Percentiles rank a stretch among this genome's conserved stretches.
phyloP scores from a whole-genome alignment of 2,113 vertebrate species.

The Hemiscyllium ocellatum region DNA sequence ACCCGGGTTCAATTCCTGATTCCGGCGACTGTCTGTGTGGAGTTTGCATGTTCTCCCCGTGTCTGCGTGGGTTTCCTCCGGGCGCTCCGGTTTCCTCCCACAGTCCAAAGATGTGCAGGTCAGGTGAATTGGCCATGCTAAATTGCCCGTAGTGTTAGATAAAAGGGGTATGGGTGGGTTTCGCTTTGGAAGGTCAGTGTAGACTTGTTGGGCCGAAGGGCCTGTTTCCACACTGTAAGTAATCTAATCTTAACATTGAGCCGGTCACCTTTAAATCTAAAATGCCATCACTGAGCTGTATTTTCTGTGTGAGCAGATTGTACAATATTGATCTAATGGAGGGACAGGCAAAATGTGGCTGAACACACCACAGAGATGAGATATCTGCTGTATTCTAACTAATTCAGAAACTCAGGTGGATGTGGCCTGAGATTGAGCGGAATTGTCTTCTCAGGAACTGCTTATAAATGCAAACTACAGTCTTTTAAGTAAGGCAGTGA shows the following conservation, averaged over 20 bases:
- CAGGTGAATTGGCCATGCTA: not conserved
- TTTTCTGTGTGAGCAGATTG: not conserved
- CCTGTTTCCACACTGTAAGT: too few relatives aligned
- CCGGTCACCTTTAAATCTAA: not conserved
- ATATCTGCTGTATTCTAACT: not conserved
- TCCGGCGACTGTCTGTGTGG: not conserved
- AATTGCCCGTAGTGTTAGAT: too few relatives aligned
- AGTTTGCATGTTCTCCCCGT: not conserved
- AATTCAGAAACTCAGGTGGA: not conserved
- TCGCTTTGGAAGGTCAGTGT: too few relatives aligned
- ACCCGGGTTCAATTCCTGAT: not conserved
- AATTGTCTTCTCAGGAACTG: not conserved
- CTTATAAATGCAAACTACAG: not conserved
- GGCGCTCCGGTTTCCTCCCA: not conserved
- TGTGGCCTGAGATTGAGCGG: not conserved
- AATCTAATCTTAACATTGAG: not conserved
- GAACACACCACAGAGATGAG: not conserved
- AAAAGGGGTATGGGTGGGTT: too few relatives aligned
- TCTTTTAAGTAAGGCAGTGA: not conserved
- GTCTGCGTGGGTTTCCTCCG: not conserved
- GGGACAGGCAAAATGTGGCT: not conserved
- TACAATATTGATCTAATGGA: not conserved
- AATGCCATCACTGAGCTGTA: not conserved
- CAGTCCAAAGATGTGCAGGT: not conserved
- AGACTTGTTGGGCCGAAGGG: too few relatives aligned